These are phyloP conservation scores for Dendrophyllia cribrosa DNA, from an alignment of 64 coral and sea anemone genomes.

Conservation along the genomic window DNA sequence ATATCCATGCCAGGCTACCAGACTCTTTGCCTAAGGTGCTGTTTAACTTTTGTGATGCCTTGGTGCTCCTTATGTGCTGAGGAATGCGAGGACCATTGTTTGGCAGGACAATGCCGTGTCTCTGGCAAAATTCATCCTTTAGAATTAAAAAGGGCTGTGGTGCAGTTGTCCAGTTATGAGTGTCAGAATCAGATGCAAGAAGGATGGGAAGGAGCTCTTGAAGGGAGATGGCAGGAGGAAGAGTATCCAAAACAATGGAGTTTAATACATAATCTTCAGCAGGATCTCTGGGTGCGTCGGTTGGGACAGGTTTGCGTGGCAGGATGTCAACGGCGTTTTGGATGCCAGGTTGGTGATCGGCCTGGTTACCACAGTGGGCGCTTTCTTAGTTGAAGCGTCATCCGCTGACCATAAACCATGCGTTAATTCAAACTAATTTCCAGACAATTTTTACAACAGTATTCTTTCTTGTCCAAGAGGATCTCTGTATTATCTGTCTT, in stretches of 20 bases:
- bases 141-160: slow-evolving; percentile 4
- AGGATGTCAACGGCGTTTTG: background rate
- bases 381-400: too few species aligned
- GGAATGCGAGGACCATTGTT: background rate
- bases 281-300: background rate
- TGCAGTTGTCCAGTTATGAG: background rate
- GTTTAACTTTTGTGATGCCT: slow-evolving; percentile 9
- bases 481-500: too few species aligned
- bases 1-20: background rate
- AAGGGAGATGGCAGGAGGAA: background rate
- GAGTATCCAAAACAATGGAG: background rate
- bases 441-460: too few species aligned
- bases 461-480: too few species aligned
- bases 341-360: background rate
- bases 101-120: background rate
- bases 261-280: background rate
- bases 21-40: slow-evolving; percentile 18
- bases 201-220: background rate
- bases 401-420: too few species aligned
- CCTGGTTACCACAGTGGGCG: too few species aligned
- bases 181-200: background rate
- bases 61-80: background rate
- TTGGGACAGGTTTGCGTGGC: background rate
- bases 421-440: too few species aligned
- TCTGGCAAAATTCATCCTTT: slow-evolving; percentile 25